phyloP scores from a whole-genome alignment of 1,140 invertebrate genomes.

The Dufourea novaeangliae region DNA sequence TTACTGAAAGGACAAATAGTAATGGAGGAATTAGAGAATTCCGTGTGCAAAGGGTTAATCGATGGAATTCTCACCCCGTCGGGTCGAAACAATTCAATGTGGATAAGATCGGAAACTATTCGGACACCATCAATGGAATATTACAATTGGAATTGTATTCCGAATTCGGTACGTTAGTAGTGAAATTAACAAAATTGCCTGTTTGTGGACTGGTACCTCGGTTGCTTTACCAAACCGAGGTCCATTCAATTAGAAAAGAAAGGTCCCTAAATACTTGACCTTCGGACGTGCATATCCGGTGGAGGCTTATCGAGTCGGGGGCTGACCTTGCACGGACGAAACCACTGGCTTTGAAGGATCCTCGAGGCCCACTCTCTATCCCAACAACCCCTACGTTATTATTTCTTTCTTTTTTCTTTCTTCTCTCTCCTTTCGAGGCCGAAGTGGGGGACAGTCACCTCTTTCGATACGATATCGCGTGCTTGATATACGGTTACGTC shows the following conservation, averaged over 20 bases:
- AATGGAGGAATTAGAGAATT: too few species aligned
- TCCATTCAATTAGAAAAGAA: conserved; percentile 19
- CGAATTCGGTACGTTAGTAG: background rate
- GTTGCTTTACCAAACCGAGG: too few species aligned
- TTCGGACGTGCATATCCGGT: background rate
- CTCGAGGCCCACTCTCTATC: background rate
- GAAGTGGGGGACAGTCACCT: background rate
- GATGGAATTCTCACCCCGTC: too few species aligned
- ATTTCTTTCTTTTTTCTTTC: background rate
- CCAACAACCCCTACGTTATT: background rate
- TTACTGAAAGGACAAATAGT: too few species aligned
- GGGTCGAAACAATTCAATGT: too few species aligned
- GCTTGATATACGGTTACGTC: conserved; percentile 2
- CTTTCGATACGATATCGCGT: background rate
- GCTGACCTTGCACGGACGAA: conserved; percentile 4
- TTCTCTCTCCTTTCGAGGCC: background rate
- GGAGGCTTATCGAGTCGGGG: conserved; percentile 13
- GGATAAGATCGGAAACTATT: too few species aligned
- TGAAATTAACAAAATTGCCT: background rate
- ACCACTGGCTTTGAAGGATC: conserved; percentile 7
- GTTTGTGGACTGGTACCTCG: background rate
- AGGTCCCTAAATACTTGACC: conserved; percentile 23
- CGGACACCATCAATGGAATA: too few species aligned
- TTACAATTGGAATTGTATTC: too few species aligned
- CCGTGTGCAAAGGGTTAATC: too few species aligned